Base-by-base conservation (phyloP, 2,888 invertebrate genomes). In the Lycaena phlaeas region DNA sequence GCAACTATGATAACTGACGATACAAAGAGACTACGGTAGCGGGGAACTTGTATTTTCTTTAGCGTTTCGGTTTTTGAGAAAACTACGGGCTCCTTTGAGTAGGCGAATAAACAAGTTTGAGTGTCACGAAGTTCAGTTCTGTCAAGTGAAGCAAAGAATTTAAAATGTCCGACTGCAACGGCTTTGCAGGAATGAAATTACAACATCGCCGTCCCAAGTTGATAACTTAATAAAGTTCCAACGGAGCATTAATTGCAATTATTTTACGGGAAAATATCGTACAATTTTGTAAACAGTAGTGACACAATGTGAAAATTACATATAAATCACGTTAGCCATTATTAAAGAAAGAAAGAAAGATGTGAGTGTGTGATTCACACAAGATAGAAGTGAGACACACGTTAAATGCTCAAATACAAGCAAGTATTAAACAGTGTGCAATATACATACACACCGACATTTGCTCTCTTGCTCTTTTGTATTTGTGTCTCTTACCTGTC, bases 1-100 rank as follows among this genome's bases (percentile, higher is more conserved):
- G 45, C 47, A 51, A 47, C 56, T 53, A 55, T 54, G 49, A 56
- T 53, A 60, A 50, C 26, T 30, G 30, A 18, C 28, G 36, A 27
- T 34, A 40, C 39, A 45, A 43, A 45, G 40, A 38, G 43, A 34
- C 43, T 22, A 26, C 28, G 31, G 18, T n/a, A n/a, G n/a, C n/a
- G n/a, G 18, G 41, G 14, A 38, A 30, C 28, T 30, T 28, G 40
- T 36, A 15, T 31, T 34, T 27, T 29, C 43, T 38, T 45, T 41
- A 38, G 38, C 41, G 27, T 36, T 38, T 30, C 29, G 28, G 45
- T 43, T 43, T 43, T 39, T 36, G 38, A 38, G 40, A 18, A 40
- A 42, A 42, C 30, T 40, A 29, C 25, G 28, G 40, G 29, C 29
- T 36, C 31, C 37, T 46, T 46, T 42, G 40, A 48, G 41, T 25